Conservation (phyloP, 1,140 invertebrate species). For the Papilio dardanus region DNA sequence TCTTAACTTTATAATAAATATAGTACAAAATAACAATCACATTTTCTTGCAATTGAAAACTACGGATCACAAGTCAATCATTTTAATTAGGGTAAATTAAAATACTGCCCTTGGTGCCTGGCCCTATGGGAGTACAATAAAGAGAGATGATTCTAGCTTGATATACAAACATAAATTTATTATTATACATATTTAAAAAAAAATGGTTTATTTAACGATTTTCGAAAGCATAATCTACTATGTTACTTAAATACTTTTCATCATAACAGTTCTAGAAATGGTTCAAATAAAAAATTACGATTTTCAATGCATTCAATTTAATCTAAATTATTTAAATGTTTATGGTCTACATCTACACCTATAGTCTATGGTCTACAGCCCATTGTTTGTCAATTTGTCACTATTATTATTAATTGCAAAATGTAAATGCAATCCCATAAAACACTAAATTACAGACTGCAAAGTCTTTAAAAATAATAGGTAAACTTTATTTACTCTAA, state of each 20-base stretch:
- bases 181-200: too few relatives aligned
- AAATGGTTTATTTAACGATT: too few relatives aligned
- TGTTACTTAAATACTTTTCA: not conserved
- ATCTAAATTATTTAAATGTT: not conserved
- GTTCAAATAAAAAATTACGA: too few relatives aligned
- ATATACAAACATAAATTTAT: too few relatives aligned
- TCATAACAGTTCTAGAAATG: not conserved
- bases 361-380: slow-evolving; percentile 35
- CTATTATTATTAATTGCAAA: slow-evolving; percentile 32
- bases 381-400: slow-evolving; percentile 20
- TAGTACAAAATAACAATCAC: slow-evolving; percentile 4
- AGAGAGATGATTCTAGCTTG: too few relatives aligned
- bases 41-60: slow-evolving; percentile 9
- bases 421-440: slow-evolving; percentile 29
- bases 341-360: not conserved
- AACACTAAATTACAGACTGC: not conserved
- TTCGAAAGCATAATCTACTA: too few relatives aligned
- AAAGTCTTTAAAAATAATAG: too few relatives aligned
- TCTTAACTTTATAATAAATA: slow-evolving; percentile 3
- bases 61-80: too few relatives aligned
- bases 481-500: not conserved
- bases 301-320: not conserved
- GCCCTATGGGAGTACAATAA: too few relatives aligned
- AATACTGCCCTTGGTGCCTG: too few relatives aligned
- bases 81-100: too few relatives aligned